phyloP scores from a whole-genome alignment of 2,888 invertebrate genomes.

The Cheilosia impressa region DNA sequence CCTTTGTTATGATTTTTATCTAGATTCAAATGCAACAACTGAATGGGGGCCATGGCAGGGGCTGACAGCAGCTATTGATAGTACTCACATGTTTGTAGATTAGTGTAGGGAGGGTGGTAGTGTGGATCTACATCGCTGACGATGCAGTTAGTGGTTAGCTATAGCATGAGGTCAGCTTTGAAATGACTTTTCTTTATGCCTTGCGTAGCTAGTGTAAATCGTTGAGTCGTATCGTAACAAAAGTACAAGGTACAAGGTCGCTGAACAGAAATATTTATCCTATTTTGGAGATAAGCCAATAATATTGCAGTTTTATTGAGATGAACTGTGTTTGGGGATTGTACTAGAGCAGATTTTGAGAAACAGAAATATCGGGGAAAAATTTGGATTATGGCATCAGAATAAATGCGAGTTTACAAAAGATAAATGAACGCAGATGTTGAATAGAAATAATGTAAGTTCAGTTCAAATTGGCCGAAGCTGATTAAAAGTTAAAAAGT shows the following conservation, averaged over 20 bases:
- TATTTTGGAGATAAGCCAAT: not conserved
- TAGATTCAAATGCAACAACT: constrained; percentile 27
- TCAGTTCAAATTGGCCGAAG: no score
- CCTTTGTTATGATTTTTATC: constrained; percentile 57
- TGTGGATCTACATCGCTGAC: not conserved
- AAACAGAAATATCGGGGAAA: no score
- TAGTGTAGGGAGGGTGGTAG: not conserved
- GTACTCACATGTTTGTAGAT: not conserved
- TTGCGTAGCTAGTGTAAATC: not conserved
- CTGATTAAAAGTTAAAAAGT: no score
- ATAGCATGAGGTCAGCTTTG: constrained; percentile 3
- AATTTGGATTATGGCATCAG: no score
- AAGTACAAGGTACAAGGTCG: not conserved
- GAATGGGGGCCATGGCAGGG: constrained; percentile 28
- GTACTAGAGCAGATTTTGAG: no score
- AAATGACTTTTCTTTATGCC: not conserved
- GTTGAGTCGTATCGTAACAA: not conserved
- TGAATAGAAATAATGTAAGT: no score
- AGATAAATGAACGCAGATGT: no score
- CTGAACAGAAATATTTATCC: not conserved
- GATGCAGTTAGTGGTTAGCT: constrained; percentile 47
- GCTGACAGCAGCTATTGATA: not conserved
- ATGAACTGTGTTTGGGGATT: not conserved
- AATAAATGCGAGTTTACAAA: no score
- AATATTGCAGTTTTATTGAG: not conserved